A percentile compares a stretch with the other conserved stretches of the same genome.
These are phyloP conservation scores for Pseudolycoriella hygida DNA, from an alignment of 2,888 invertebrate genomes.

Conservation along the genomic window DNA sequence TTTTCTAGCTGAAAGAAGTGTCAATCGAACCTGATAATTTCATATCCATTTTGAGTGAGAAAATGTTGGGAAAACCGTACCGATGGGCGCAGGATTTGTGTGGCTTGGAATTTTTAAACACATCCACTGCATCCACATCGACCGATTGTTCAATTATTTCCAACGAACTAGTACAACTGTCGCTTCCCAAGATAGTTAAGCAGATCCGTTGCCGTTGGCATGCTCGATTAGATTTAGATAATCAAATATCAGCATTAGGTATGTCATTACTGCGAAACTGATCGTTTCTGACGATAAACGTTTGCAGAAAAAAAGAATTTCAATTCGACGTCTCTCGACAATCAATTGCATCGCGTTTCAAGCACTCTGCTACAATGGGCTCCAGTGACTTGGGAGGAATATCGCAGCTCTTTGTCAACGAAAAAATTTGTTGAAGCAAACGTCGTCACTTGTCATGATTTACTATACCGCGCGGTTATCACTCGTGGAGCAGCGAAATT, in stretches of 20 bases:
- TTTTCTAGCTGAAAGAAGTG: constrained; percentile 27
- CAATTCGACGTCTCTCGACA: constrained; percentile 17
- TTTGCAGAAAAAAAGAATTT: constrained; percentile 1
- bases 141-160: background rate
- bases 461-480: constrained; percentile 60
- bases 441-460: constrained; percentile 40
- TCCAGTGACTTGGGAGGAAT: constrained; percentile 46
- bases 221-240: constrained; percentile 56
- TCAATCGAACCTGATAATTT: constrained; percentile 20
- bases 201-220: constrained; percentile 55
- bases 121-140: constrained; percentile 2
- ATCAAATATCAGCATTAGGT: constrained; percentile 52
- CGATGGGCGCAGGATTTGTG: constrained; percentile 83
- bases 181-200: constrained; percentile 58
- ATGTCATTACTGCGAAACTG: constrained; percentile 17
- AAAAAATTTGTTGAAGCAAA: constrained; percentile 34
- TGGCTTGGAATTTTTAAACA: constrained; percentile 58
- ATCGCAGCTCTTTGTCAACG: constrained; percentile 14
- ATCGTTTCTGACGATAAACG: constrained; percentile 3
- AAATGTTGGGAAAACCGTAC: constrained; percentile 64
- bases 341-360: background rate
- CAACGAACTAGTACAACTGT: constrained; percentile 34
- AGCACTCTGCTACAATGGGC: constrained; percentile 46
- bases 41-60: constrained; percentile 29
- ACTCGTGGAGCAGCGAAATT: constrained; percentile 68